Base-by-base conservation (phyloP, 1,140 invertebrate species). In the Zaprionus vittiger region DNA sequence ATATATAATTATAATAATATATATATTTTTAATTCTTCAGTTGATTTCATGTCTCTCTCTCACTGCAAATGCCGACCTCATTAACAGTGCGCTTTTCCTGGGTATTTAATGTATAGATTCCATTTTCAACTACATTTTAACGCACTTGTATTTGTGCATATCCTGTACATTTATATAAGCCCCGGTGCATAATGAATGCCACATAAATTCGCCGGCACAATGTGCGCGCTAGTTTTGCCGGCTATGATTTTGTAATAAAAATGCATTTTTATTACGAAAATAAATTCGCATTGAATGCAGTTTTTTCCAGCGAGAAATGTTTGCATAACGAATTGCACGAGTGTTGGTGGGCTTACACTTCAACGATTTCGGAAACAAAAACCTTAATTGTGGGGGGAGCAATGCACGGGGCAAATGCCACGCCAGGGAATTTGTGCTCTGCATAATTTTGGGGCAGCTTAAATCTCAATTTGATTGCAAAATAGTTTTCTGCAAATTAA, bases 231-330 rank as follows among this genome's bases (percentile, higher is more conserved):
- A 80, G 80, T 89, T 84, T 66, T 12, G 72, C 68, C 74, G 74
- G 59, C 84, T 84, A 79, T 87, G 84, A 84, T 89, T 81, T 89
- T 76, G 84, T 89, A 89, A 89, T 89, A 89, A 89, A 87, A 87
- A 81, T 81, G 78, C 68, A 89, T 65, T 87, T 87, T 87, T 89
- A 89, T 73, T 81, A 61, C 74, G 71, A 75, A 80, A 87, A 85
- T 86, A 87, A 83, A 87, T 83, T 83, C 41, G 83, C 84, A 79
- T 89, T 87, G 64, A 81, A 74, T 74, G 22, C 49, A 65, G 54
- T 34, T 66, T 79, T 61, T 70, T 47, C 11, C 44, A 73, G 76
- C 61, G 65, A 47, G 63, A 67, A 67, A 67, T 74, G 76, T 69
- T 78, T 63, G 79, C 55, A 75, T 57, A 71, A 71, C 67, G 41